Percentiles rank a stretch among this genome's conserved stretches.
phyloP scores from a whole-genome alignment of 2,113 vertebrate genomes.

The Ariopsis seemanni region DNA sequence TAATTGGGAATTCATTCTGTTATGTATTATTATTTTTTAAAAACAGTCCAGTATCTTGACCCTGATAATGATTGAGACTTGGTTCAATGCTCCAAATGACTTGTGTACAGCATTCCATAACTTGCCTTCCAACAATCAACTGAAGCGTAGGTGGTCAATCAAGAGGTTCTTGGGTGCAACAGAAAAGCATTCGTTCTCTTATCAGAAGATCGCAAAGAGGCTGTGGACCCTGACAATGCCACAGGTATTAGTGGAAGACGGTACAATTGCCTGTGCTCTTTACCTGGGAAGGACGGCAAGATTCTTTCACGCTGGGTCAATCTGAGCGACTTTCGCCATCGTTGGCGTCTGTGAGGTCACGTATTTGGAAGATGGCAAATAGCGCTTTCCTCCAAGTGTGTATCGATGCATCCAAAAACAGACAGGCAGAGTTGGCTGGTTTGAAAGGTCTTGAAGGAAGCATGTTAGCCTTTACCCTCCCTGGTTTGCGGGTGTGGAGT shows the following conservation, averaged over 20 bases:
- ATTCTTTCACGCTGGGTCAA: background rate
- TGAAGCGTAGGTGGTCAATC: background rate
- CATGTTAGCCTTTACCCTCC: background rate
- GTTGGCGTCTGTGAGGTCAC: background rate
- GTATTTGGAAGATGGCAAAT: background rate
- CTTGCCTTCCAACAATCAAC: background rate
- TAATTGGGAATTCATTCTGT: slow-evolving; percentile 21
- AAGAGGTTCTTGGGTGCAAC: background rate
- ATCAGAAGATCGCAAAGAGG: background rate
- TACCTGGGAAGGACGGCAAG: background rate
- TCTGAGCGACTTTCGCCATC: background rate
- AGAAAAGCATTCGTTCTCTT: background rate
- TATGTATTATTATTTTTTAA: too few species aligned
- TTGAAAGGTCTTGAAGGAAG: background rate
- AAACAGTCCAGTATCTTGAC: background rate
- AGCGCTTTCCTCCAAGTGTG: background rate
- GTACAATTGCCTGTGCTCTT: background rate
- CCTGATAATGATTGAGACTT: background rate
- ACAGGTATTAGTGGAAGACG: background rate
- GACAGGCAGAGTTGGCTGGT: too few species aligned
- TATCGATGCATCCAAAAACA: background rate
- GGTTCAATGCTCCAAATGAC: background rate
- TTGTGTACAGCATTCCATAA: background rate
- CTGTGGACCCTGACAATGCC: background rate
- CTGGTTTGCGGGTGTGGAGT: background rate